Evolutionary conservation across 2,797 vertebrate genomes (phyloP).

Genomic region (Nannoperca obscura): DNA sequence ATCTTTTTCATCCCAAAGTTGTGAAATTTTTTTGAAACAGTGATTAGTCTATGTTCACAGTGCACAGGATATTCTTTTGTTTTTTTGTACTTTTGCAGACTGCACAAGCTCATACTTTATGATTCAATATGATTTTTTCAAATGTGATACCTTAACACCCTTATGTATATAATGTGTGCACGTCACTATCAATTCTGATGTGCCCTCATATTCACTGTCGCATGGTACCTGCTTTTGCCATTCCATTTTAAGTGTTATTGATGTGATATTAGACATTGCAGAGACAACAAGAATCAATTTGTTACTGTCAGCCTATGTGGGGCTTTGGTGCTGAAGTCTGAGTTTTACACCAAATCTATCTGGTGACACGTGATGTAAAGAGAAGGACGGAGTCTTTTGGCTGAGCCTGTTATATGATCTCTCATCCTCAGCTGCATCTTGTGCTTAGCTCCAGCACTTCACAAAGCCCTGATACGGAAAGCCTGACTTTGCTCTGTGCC

Average conservation of each 20-base stretch:
- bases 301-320: slow-evolving; percentile 69
- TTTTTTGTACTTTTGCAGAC: slow-evolving; percentile 8
- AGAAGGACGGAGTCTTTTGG: slow-evolving; percentile 72
- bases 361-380: slow-evolving; percentile 73
- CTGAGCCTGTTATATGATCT: slow-evolving; percentile 76
- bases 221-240: slow-evolving; percentile 39
- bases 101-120: slow-evolving; percentile 25
- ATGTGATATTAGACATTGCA: slow-evolving; percentile 62
- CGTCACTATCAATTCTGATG: slow-evolving; percentile 56
- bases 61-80: slow-evolving; percentile 35
- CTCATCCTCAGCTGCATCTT: slow-evolving; percentile 75
- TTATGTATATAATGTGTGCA: slow-evolving; percentile 36
- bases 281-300: slow-evolving; percentile 74
- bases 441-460: slow-evolving; percentile 77
- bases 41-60: slow-evolving; percentile 78
- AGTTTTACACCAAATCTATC: slow-evolving; percentile 75
- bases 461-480: slow-evolving; percentile 70
- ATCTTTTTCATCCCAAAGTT: slow-evolving; percentile 85
- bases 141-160: slow-evolving; percentile 15
- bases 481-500: slow-evolving; percentile 75
- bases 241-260: slow-evolving; percentile 57
- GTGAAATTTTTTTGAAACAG: slow-evolving; percentile 72
- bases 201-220: slow-evolving; percentile 42
- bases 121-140: slow-evolving; percentile 30
- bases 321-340: slow-evolving; percentile 69